Evolutionary conservation across 2,113 vertebrate genomes (phyloP).

Genomic region (Butorides virescens): DNA sequence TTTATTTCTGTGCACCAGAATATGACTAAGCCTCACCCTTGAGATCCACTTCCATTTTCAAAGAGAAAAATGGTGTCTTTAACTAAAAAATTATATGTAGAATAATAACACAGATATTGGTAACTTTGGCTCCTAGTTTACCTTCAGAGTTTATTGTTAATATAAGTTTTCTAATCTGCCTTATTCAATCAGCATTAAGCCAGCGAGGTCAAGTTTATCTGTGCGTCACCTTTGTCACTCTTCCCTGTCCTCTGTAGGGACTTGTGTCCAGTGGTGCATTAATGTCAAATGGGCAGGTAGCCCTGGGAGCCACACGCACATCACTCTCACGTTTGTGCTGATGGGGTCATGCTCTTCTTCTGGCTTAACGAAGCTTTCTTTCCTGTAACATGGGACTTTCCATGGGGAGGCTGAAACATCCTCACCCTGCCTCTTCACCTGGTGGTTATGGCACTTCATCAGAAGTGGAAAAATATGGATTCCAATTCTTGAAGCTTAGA

Average conservation of each 20-base stretch:
- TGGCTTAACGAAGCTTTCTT: not conserved
- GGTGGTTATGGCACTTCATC: not conserved
- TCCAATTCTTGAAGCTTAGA: not conserved
- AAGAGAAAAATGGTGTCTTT: not conserved
- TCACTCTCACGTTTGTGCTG: not conserved
- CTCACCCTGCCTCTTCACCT: not conserved
- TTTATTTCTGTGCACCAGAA: not conserved
- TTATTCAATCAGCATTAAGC: not conserved
- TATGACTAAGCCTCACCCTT: not conserved
- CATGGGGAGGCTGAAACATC: not conserved
- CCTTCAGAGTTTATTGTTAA: not conserved
- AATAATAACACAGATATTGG: not conserved
- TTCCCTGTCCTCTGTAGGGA: not conserved
- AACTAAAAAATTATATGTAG: not conserved
- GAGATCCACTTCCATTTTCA: not conserved
- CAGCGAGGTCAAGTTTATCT: fast-evolving
- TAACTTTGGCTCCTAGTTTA: not conserved
- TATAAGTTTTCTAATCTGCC: not conserved
- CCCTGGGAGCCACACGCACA: not conserved
- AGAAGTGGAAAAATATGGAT: not conserved
- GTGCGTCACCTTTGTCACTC: not conserved
- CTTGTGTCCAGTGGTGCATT: not conserved
- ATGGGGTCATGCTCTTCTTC: not conserved
- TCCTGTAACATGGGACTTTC: not conserved
- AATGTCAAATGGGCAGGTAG: fast-evolving